Evolutionary conservation across 1,140 invertebrate genomes (phyloP).

Genomic region (Oryctes rhinoceros): DNA sequence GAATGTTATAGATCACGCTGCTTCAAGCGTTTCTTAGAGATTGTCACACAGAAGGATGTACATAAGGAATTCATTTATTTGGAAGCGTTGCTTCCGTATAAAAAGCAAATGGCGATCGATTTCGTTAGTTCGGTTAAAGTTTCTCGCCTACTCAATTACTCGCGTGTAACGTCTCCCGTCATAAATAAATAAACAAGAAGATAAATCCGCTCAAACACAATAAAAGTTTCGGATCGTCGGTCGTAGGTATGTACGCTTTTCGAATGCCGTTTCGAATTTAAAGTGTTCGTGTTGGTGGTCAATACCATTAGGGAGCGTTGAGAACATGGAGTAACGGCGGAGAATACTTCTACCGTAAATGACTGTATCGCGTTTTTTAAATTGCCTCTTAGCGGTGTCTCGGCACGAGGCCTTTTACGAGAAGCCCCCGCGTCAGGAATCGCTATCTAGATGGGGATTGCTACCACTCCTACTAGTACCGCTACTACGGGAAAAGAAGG

Average conservation of each 20-base stretch:
- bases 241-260: too few relatives aligned
- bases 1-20: too few relatives aligned
- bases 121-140: neutral
- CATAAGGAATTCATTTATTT: too few relatives aligned
- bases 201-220: neutral
- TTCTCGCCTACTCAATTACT: neutral
- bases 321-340: constrained; percentile 39
- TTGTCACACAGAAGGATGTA: too few relatives aligned
- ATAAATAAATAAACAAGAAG: constrained; percentile 17
- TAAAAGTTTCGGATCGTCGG: neutral
- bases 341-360: constrained; percentile 44
- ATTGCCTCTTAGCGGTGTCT: constrained; percentile 41
- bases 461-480: constrained; percentile 26
- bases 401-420: constrained; percentile 26
- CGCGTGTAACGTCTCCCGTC: neutral
- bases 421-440: neutral
- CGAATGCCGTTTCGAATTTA: constrained; percentile 30
- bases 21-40: too few relatives aligned
- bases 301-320: constrained; percentile 18
- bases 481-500: neutral
- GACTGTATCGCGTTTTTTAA: constrained; percentile 48
- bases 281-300: constrained; percentile 24
- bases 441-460: neutral
- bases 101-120: neutral
- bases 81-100: too few relatives aligned